Base-by-base conservation (phyloP, 2,888 invertebrate genomes). In the Masnerella sp. region DNA sequence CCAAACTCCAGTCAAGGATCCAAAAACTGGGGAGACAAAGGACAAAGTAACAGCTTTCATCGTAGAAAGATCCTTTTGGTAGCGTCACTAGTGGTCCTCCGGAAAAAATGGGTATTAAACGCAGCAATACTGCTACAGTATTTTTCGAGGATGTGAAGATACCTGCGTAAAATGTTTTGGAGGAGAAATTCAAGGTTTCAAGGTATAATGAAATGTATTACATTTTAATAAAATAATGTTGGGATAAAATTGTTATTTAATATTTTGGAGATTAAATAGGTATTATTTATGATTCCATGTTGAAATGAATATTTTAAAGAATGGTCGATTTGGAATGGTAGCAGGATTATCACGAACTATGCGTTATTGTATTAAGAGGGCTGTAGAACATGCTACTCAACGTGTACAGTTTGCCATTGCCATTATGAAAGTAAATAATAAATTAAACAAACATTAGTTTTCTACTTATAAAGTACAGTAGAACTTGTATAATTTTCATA, bases 51-150 rank as follows among this genome's bases (percentile, higher is more conserved):
- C 97, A 0, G 98, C 96, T 1, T 99, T 99, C 87, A 95, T 99
- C 83, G 98, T 99, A 70, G 98, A 99, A 88, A 91, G 98, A 69
- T 88, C 91, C 0, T 98, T 98, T 88, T 56, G 99, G 99, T 58
- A 95, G 99, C 15, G 93, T 95, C 1, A 94, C 90, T 85, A 98
- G 98, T 36, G 93, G 96, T 34, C 97, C 98, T 40, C 99, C 99
- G 89, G 95, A 96, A 88, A 99, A 99, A 90, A 98, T 99, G 98
- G 99, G 99, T 75, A 99, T 99, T 87, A 97, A 96, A 89, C 94
- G 94, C 80, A 98, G 98, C 62, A 99, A 98, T 88, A 99, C 99
- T 5, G 91, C 96, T 2, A 96, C 96, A 89, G 92, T 98, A 7
- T 95, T 93, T 88, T 98, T 94, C 87, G 98, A 98, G 85, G 95